Percentiles rank a stretch among this genome's conserved stretches.
phyloP scores from a whole-genome alignment of 2,113 vertebrate species.

The Strix uralensis region DNA sequence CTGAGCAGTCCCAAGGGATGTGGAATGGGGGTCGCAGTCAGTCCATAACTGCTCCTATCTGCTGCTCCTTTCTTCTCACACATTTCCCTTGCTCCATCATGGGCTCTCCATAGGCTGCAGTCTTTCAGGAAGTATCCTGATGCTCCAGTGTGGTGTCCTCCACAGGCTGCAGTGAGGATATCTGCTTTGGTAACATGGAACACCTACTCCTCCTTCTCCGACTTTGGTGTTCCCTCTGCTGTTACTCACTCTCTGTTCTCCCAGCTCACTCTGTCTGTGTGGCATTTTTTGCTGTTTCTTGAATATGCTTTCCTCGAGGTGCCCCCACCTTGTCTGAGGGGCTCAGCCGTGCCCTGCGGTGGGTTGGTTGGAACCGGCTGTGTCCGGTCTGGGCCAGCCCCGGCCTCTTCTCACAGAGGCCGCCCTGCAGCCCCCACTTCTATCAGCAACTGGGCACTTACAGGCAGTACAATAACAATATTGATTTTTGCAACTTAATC shows the following conservation, averaged over 20 bases:
- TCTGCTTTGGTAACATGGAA: neutral
- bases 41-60: neutral
- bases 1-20: neutral
- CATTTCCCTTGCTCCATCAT: neutral
- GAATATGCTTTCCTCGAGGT: rapidly evolving
- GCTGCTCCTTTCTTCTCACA: neutral
- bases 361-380: too few species aligned
- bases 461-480: neutral
- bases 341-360: rapidly evolving
- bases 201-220: neutral
- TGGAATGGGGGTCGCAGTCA: neutral
- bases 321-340: rapidly evolving
- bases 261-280: neutral
- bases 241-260: neutral
- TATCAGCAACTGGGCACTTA: rapidly evolving
- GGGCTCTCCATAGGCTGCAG: neutral
- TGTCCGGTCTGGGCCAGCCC: too few species aligned
- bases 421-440: rapidly evolving
- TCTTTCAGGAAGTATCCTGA: neutral
- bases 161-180: neutral
- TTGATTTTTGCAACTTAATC: neutral
- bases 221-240: neutral
- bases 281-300: neutral
- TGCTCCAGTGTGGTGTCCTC: rapidly evolving
- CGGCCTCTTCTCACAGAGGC: too few species aligned